Conservation (phyloP, 2,797 vertebrate species). For the Pseudopleuronectes americanus region DNA sequence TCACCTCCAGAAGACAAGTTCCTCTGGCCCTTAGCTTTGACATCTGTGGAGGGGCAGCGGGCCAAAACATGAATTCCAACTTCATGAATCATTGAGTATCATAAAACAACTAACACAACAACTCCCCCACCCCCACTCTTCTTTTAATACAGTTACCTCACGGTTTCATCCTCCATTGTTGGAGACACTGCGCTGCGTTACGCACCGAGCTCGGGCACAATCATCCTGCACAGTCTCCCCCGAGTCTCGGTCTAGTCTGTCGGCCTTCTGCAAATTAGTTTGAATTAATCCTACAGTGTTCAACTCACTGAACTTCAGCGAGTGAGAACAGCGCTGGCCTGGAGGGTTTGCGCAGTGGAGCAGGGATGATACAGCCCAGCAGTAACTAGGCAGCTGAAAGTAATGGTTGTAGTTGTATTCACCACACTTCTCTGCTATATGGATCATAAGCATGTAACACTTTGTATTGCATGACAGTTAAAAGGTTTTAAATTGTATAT, state of each 20-base stretch:
- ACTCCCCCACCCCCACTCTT: not conserved
- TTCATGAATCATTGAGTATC: not conserved
- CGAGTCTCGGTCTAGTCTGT: constrained; percentile 47
- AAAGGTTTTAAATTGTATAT: constrained; percentile 8
- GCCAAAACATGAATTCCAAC: not conserved
- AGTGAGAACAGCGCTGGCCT: constrained; percentile 55
- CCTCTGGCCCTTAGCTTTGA: not conserved
- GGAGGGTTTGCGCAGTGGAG: constrained; percentile 61
- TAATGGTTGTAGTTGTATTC: constrained; percentile 17
- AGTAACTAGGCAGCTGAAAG: constrained; percentile 49
- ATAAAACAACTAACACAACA: not conserved
- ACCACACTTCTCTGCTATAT: constrained; percentile 4
- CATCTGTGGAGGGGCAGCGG: not conserved
- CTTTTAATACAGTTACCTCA: not conserved
- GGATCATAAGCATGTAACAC: not conserved
- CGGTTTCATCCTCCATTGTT: constrained; percentile 1
- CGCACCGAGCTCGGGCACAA: not conserved
- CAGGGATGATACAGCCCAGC: constrained; percentile 40
- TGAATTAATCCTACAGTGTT: constrained; percentile 64
- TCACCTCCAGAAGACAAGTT: not conserved
- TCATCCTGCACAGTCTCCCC: constrained; percentile 19
- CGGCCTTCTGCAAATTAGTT: constrained; percentile 68
- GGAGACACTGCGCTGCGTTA: constrained; percentile 1
- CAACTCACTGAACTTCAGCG: constrained; percentile 69
- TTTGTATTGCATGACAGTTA: not conserved